Base-by-base conservation (phyloP, 2,113 vertebrate species). In the Egretta garzetta region DNA sequence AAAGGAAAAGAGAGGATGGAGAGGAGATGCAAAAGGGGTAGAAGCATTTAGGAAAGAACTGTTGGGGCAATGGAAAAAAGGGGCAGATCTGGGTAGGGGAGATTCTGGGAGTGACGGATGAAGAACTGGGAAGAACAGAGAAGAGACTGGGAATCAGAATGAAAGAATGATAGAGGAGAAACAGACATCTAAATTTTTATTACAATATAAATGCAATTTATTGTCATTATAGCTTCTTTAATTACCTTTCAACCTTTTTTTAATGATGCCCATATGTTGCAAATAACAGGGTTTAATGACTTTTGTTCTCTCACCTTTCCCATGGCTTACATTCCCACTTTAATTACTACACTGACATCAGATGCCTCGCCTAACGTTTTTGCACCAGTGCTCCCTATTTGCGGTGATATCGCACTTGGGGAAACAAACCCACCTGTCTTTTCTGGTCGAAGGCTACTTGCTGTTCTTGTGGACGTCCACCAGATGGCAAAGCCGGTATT, bases 121-220 rank as follows among this genome's bases (percentile, higher is more conserved):
- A 82, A 86, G 70, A 81, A 70, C 24, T 58, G n/a, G 7, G 24
- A 84, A 83, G 30, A 71, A 70, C 17, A 80, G 60, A 83, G 59
- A 89, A 79, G 18, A 86, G 27, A 23, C 14, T 43, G 8, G 9
- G 47, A 95, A 87, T 59, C 35, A 79, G 45, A 83, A 84, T 53
- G 56, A 79, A 90, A 59, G 28, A 82, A 45, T 16, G n/a, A 92
- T 63, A 50, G 39, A 33, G 33, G 41, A 80, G 27, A 91, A 95
- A 77, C 17, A 39, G 39, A 73, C 13, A 8, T 45, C 49, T 93
- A 88, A 55, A 43, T 58, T 93, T 97, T 97, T 95, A 96, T 95
- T 91, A 75, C 43, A 80, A 87, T 85, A 86, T 94, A 96, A 93
- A 96, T 80, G 27, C 80, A 90, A 94, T 96, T 94, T 95, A 97